Base-by-base conservation (phyloP, 37 sponge, comb jelly and placozoan species). In the Oopsacas minuta region DNA sequence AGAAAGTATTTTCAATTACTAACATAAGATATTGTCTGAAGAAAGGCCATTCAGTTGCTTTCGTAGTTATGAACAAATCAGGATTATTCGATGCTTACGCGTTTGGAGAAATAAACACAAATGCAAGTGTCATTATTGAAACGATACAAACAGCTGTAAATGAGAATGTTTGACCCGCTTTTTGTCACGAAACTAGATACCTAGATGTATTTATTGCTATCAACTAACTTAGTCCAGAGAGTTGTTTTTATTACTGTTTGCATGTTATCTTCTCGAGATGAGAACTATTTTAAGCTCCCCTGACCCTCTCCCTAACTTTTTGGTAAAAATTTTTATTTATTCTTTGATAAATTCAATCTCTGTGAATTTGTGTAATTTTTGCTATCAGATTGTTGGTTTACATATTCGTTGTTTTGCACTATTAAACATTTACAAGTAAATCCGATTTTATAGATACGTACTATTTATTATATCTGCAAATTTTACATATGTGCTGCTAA, bases 1-100 rank as follows among this genome's bases (percentile, higher is more conserved):
- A 61, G 30, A 61, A 61, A n/a, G 7, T 61, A 25, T 61, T 61
- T 12, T 10, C 75, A 5, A 61, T 61, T n/a, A 61, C 28, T 12
- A 61, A 61, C 30, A n/a, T 61, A 25, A 61, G 75, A n/a, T 61
- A 61, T 12, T 61, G 75, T 61, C 22, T 61, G 75, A 61, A 61
- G 30, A 61, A 61, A n/a, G 75, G 75, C 20, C 75, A 61, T 34
- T 61, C 75, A 3, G 75, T 61, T 20, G 75, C 75, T 32, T 61
- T 61, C 30, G 75, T 61, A 25, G 75, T 61, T n/a, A 25, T 32
- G 30, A 61, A 61, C 28, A 61, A 61, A 34, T 10, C 75, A 61
- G 75, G 75, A 3, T 3, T 61, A 12, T 61, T 61, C 28, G 75
- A 61, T 3, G 75, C 75, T 25, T 61, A 61, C 22, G 75, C 75